A percentile compares a stretch with the other conserved stretches of the same genome.
phyloP scores from a whole-genome alignment of 2,113 vertebrate genomes.

The Cochlearius cochlearius region DNA sequence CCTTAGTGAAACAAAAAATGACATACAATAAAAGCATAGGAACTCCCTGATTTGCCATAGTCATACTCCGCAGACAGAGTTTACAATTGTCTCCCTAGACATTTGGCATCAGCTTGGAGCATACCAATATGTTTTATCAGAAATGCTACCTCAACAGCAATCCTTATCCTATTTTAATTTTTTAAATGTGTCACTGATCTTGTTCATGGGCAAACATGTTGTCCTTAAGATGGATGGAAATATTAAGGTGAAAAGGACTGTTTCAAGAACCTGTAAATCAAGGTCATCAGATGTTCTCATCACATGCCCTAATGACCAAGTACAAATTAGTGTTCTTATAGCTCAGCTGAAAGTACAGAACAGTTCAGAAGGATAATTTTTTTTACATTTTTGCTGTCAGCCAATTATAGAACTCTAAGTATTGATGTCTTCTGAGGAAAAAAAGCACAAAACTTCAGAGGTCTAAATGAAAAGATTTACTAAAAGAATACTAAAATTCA shows the following conservation, averaged over 20 bases:
- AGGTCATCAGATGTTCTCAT: not conserved
- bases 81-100: not conserved
- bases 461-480: not conserved
- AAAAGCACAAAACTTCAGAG: rapidly evolving
- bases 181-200: not conserved
- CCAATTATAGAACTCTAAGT: not conserved
- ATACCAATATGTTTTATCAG: not conserved
- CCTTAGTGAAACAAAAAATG: not conserved
- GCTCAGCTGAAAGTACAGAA: not conserved
- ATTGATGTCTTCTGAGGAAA: not conserved
- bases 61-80: not conserved
- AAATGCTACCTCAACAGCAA: not conserved
- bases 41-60: not conserved
- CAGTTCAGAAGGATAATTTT: not conserved
- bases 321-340: not conserved
- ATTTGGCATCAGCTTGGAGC: not conserved
- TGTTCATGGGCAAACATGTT: not conserved
- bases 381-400: not conserved
- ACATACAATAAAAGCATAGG: not conserved
- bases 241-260: not conserved
- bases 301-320: not conserved
- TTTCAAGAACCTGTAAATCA: not conserved
- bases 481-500: not conserved
- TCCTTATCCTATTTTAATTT: not conserved
- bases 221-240: not conserved